A percentile compares a stretch with the other conserved stretches of the same genome.
These are phyloP conservation scores for Albula glossodonta DNA, from an alignment of 2,113 vertebrate species.

Conservation along the genomic window DNA sequence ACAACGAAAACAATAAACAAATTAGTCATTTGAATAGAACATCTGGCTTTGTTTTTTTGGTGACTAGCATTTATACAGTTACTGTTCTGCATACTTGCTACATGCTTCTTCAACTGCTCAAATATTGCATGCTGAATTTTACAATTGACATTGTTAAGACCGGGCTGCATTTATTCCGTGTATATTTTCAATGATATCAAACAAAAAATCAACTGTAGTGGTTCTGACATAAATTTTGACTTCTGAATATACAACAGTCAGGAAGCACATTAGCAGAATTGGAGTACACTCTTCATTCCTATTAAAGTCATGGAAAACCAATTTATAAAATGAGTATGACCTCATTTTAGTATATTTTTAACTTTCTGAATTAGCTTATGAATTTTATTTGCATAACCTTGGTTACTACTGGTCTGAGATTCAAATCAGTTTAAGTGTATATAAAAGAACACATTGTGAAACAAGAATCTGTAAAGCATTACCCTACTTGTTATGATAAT, in stretches of 20 bases:
- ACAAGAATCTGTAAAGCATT: not conserved
- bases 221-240: not conserved
- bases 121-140: not conserved
- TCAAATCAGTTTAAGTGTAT: not conserved
- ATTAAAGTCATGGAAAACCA: not conserved
- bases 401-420: not conserved
- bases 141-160: not conserved
- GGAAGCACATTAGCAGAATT: not conserved
- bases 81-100: not conserved
- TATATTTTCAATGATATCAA: not conserved
- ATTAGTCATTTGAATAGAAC: no score
- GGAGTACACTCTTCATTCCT: not conserved
- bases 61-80: not conserved
- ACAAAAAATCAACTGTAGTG: not conserved
- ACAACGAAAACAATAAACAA: not conserved
- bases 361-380: not conserved
- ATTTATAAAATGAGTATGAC: not conserved
- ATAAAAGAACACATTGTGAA: not conserved
- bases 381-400: not conserved
- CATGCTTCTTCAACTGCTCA: not conserved
- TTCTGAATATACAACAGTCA: not conserved
- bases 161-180: not conserved
- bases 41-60: not conserved
- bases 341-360: not conserved
- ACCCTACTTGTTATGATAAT: not conserved